Percentiles rank a stretch among this genome's conserved stretches.
These are phyloP conservation scores for Dipodomys ordii DNA, from an alignment of 2,113 vertebrate genomes.

Conservation along the genomic window DNA sequence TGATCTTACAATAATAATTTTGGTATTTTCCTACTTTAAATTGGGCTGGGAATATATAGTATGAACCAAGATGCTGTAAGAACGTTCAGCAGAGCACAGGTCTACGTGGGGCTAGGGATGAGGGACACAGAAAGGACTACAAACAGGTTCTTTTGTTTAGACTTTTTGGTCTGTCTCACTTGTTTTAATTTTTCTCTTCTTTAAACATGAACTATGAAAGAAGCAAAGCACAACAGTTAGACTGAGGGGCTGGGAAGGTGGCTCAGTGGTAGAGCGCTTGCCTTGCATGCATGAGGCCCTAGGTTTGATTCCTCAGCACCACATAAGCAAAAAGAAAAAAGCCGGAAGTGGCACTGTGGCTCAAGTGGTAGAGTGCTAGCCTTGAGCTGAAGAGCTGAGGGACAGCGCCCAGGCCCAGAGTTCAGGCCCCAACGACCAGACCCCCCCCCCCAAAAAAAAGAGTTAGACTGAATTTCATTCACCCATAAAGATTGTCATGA, in stretches of 20 bases:
- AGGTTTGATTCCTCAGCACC: too few relatives aligned
- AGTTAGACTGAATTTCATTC: constrained; percentile 28
- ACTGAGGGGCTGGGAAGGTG: background rate
- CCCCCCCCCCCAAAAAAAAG: background rate
- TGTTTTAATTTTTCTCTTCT: background rate
- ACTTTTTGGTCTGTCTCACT: background rate
- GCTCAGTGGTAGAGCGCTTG: too few relatives aligned
- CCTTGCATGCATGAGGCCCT: too few relatives aligned
- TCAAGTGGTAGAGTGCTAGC: too few relatives aligned
- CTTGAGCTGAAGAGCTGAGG: too few relatives aligned
- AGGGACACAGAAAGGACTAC: background rate
- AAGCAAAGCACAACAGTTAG: constrained; percentile 4
- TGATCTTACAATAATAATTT: background rate
- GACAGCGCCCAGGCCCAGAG: too few relatives aligned
- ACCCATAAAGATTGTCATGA: background rate
- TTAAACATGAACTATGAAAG: constrained; percentile 19
- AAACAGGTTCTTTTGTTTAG: background rate
- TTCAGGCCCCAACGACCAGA: too few relatives aligned
- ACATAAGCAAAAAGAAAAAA: too few relatives aligned
- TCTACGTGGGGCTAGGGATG: background rate
- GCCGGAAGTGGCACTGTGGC: too few relatives aligned
- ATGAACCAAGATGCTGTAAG: background rate
- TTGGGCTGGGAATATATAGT: background rate
- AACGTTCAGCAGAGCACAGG: background rate
- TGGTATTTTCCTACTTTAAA: constrained; percentile 1